These are phyloP conservation scores for Dolomedes plantarius DNA, from an alignment of 2,888 invertebrate genomes.

Conservation along the genomic window DNA sequence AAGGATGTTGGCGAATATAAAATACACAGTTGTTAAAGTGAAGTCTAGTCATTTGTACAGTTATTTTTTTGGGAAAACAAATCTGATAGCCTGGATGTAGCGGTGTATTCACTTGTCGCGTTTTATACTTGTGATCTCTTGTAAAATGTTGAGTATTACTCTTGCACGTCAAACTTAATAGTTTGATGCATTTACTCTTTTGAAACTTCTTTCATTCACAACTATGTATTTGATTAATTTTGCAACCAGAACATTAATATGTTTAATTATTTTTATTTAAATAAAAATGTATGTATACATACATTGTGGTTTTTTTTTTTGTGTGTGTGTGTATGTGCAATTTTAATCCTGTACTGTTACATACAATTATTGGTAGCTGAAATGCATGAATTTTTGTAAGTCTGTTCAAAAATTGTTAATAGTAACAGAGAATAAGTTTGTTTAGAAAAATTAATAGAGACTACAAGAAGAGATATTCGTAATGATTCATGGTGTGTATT, in stretches of 20 bases:
- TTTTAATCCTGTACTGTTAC: too few relatives aligned
- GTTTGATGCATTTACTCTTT: constrained; percentile 10
- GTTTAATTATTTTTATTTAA: constrained; percentile 5
- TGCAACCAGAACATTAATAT: constrained; percentile 5
- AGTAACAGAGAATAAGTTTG: too few relatives aligned
- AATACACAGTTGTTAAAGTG: neutral
- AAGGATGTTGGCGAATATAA: too few relatives aligned
- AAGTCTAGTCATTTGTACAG: constrained; percentile 5
- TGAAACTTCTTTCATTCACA: constrained; percentile 2
- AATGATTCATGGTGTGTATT: too few relatives aligned
- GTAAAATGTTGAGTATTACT: neutral
- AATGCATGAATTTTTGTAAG: too few relatives aligned
- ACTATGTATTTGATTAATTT: constrained; percentile 3
- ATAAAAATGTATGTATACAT: constrained; percentile 8
- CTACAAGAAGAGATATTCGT: too few relatives aligned
- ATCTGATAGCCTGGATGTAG: neutral
- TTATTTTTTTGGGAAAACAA: neutral
- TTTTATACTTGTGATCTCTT: constrained; percentile 13
- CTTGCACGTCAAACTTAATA: neutral
- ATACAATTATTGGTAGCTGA: too few relatives aligned
- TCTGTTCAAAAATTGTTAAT: too few relatives aligned
- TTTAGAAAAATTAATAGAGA: too few relatives aligned
- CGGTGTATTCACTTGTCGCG: neutral
- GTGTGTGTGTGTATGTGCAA: too few relatives aligned
- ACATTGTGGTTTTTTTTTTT: neutral